Percentiles rank a stretch among this genome's conserved stretches.
Evolutionary conservation across 1,140 invertebrate species (phyloP).

Genomic region (Brachionus sp.): DNA sequence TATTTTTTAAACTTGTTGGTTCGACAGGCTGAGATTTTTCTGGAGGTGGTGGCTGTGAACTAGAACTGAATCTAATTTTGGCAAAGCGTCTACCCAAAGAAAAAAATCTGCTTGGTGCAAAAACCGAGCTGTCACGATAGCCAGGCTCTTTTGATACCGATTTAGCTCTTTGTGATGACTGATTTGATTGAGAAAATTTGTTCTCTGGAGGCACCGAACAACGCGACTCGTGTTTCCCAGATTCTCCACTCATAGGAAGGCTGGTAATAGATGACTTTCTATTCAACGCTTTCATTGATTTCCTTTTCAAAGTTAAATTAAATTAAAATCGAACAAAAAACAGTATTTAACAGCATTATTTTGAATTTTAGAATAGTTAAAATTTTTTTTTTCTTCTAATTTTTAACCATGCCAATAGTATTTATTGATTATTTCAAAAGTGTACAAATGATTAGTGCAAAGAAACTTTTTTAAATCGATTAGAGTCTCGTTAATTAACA

Average conservation of each 20-base stretch:
- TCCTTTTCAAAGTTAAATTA: neutral
- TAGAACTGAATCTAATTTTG: slow-evolving; percentile 26
- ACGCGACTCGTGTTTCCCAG: neutral
- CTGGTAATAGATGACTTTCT: slow-evolving; percentile 27
- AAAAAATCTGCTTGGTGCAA: slow-evolving; percentile 38
- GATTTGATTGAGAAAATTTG: neutral
- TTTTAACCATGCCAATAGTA: no score
- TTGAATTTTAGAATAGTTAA: neutral
- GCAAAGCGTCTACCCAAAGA: slow-evolving; percentile 33
- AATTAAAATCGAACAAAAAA: neutral
- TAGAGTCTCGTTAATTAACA: no score
- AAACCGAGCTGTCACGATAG: neutral
- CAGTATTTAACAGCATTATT: no score
- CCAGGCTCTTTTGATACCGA: slow-evolving; percentile 41
- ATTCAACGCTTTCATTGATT: slow-evolving; percentile 40
- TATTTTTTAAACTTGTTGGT: neutral
- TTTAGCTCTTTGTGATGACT: neutral
- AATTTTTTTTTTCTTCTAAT: neutral
- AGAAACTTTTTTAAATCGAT: no score
- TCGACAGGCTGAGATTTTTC: neutral
- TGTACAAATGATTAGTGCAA: no score
- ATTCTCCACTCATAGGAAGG: neutral
- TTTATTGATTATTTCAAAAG: no score
- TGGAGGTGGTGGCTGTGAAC: slow-evolving; percentile 35
- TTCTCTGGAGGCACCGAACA: neutral